phyloP scores from a whole-genome alignment of 2,797 vertebrate genomes.

The Lerista edwardsae region DNA sequence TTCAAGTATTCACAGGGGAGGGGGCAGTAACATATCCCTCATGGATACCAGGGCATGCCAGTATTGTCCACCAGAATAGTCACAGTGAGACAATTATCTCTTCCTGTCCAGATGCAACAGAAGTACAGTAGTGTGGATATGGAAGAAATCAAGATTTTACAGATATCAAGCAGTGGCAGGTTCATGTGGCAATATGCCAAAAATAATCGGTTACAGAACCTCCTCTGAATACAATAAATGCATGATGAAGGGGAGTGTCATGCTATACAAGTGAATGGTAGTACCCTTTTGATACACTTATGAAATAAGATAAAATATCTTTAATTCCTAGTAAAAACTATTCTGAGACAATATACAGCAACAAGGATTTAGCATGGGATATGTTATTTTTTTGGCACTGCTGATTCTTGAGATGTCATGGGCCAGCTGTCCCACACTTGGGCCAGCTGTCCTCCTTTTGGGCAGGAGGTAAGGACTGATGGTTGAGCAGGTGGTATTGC shows the following conservation, averaged over 20 bases:
- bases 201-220: background rate
- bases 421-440: too few relatives aligned
- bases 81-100: background rate
- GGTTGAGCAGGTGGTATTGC: too few relatives aligned
- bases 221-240: background rate
- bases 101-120: background rate
- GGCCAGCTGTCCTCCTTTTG: too few relatives aligned
- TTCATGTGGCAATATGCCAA: background rate
- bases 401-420: background rate
- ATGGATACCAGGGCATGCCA: too few relatives aligned
- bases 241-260: background rate
- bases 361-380: background rate
- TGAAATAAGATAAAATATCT: background rate
- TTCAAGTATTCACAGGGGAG: too few relatives aligned
- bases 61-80: background rate
- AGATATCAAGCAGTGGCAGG: background rate
- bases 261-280: background rate
- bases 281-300: background rate
- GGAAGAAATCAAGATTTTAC: background rate
- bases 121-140: background rate
- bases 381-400: background rate
- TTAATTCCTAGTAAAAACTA: too few relatives aligned
- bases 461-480: too few relatives aligned
- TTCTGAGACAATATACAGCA: background rate
- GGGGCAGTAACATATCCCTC: too few relatives aligned